phyloP scores from a whole-genome alignment of 2,113 vertebrate species.

The Bufo bufo region DNA sequence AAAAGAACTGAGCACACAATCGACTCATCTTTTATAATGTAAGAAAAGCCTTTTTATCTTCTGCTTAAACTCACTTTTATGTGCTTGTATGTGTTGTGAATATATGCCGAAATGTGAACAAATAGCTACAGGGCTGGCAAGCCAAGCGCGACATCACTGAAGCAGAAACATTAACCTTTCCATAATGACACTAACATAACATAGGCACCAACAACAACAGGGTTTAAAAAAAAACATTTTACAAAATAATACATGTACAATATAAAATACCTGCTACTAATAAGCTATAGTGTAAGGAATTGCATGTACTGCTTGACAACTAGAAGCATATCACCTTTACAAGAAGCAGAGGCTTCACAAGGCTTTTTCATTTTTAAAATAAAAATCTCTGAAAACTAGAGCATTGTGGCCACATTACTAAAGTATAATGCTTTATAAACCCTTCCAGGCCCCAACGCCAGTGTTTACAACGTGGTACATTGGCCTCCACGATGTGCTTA shows the following conservation, averaged over 20 bases:
- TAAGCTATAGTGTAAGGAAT: neutral
- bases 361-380: too few relatives aligned
- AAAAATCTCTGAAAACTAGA: too few relatives aligned
- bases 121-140: neutral
- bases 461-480: too few relatives aligned
- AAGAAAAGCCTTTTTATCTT: too few relatives aligned
- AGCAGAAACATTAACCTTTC: conserved; percentile 21
- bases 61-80: neutral
- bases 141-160: neutral
- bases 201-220: neutral
- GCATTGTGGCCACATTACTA: too few relatives aligned
- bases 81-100: neutral
- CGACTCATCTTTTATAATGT: neutral
- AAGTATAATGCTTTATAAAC: too few relatives aligned
- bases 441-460: too few relatives aligned
- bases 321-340: neutral
- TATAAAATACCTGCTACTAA: neutral
- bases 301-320: neutral
- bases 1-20: neutral
- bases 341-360: too few relatives aligned
- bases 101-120: neutral
- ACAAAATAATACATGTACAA: neutral
- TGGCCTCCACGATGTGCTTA: too few relatives aligned
- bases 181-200: neutral
- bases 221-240: neutral